These are phyloP conservation scores for Lithophane ornitopus DNA, from an alignment of 2,888 invertebrate species.

Conservation along the genomic window DNA sequence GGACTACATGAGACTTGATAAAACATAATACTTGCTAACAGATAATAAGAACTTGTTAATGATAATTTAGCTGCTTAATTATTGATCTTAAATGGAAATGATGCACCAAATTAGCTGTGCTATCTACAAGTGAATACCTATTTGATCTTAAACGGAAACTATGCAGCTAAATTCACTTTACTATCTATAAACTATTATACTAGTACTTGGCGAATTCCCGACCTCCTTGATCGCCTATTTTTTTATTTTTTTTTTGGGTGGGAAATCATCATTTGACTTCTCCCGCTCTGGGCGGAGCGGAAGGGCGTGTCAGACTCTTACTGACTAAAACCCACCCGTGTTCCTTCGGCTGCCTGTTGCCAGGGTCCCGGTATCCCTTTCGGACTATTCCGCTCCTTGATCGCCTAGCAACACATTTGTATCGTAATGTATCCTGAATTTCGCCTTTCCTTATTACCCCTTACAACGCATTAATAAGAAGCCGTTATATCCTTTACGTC, in stretches of 20 bases:
- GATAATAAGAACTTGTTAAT: neutral
- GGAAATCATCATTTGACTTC: too few species aligned
- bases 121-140: conserved; percentile 14
- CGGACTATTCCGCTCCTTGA: too few species aligned
- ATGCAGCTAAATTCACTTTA: neutral
- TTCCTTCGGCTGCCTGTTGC: too few species aligned
- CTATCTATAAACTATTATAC: conserved; percentile 19
- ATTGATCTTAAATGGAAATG: neutral
- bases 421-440: conserved; percentile 19
- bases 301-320: too few species aligned
- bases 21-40: too few species aligned
- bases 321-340: too few species aligned
- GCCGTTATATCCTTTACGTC: conserved; percentile 16
- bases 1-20: neutral
- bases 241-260: too few species aligned
- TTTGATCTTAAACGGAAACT: neutral
- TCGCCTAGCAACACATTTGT: conserved; percentile 28
- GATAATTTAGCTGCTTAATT: neutral
- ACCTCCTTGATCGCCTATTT: conserved; percentile 29
- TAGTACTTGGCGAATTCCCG: conserved; percentile 4
- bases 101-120: neutral
- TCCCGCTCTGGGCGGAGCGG: too few species aligned
- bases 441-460: neutral
- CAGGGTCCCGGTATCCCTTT: too few species aligned
- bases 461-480: conserved; percentile 25